Percentiles rank a stretch among this genome's conserved stretches.
phyloP scores from a whole-genome alignment of 2,113 vertebrate genomes.

The Oncorhynchus gorbuscha region DNA sequence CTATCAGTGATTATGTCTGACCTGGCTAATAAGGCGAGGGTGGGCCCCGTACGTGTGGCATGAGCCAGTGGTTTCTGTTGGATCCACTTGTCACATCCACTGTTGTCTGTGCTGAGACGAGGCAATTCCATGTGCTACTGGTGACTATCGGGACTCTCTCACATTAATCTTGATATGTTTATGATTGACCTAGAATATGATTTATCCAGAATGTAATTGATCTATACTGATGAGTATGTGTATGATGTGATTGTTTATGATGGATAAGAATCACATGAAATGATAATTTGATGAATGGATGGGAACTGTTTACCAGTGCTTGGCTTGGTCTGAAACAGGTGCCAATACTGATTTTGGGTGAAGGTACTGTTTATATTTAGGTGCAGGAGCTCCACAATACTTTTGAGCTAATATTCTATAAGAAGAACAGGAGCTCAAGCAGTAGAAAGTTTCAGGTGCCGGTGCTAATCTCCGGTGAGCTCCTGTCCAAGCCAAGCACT shows the following conservation, averaged over 20 bases:
- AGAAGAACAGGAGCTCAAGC: too few species aligned
- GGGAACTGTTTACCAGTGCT: too few species aligned
- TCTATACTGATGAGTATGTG: background rate
- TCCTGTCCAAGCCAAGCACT: too few species aligned
- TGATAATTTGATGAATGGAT: background rate
- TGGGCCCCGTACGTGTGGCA: conserved; percentile 64
- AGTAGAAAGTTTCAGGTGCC: too few species aligned
- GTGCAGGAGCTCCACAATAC: too few species aligned
- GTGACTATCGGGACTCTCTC: conserved; percentile 13
- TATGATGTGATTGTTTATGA: background rate
- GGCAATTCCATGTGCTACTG: conserved; percentile 45
- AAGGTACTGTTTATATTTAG: too few species aligned
- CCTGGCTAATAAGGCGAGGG: conserved; percentile 73
- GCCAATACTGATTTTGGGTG: too few species aligned
- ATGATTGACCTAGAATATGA: background rate
- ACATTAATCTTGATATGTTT: background rate
- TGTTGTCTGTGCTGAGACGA: conserved; percentile 45
- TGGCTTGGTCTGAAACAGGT: too few species aligned
- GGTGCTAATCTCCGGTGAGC: too few species aligned
- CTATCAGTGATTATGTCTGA: conserved; percentile 79
- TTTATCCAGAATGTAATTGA: too few species aligned
- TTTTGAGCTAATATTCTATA: too few species aligned
- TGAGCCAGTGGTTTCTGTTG: conserved; percentile 21
- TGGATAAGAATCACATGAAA: background rate
- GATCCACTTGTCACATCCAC: conserved; percentile 20